Base-by-base conservation (phyloP, 2,113 vertebrate genomes). In the Dicerorhinus sumatrensis region DNA sequence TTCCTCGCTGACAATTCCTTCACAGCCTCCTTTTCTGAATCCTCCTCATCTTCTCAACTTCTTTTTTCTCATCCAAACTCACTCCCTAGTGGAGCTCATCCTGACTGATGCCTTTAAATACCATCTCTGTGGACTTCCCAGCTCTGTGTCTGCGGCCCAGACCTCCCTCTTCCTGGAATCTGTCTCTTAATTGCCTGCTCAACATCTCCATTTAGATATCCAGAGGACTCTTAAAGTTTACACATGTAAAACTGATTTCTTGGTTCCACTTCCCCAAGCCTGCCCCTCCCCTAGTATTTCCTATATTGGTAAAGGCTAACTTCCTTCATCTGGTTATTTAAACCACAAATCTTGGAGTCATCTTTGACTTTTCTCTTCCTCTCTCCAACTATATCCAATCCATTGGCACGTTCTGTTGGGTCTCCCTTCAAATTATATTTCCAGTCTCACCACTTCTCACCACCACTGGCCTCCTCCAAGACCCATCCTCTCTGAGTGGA, bases 341-440 rank as follows among this genome's bases (percentile, higher is more conserved):
- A 95, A 60, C 33, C 92, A 88, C 54, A 91, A 17, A 85, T 54
- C 31, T 62, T 76, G 51, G 58, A 77, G n/a, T 97, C 56, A 70
- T 58, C 46, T 54, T 67, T 70, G 36, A 58, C 27, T 62, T 88
- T 75, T 65, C 6, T 17, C 62, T 77, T 46, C 88, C 54, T 62
- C 8, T 65, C 33, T 72, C 29, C 9, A 10, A 33, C 51, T 63
- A 23, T 70, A 54, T 87, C 21, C 25, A 87, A 1, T 65, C 42
- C 23, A 33, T 86, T 21, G 69, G 29, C 67, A 77, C 31, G 87
- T 80, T 87, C 48, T 79, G 3, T 75, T 91, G 18, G 16, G 11
- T 29, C 58, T 94, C 11, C 29, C 62, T 83, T 96, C 60, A 82
- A 17, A 51, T 76, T 88, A 1, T 62, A 91, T 91, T 97, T 95